A percentile compares a stretch with the other conserved stretches of the same genome.
Conservation (phyloP, 2,888 invertebrate species). For the Meiosimyza platycephala region DNA sequence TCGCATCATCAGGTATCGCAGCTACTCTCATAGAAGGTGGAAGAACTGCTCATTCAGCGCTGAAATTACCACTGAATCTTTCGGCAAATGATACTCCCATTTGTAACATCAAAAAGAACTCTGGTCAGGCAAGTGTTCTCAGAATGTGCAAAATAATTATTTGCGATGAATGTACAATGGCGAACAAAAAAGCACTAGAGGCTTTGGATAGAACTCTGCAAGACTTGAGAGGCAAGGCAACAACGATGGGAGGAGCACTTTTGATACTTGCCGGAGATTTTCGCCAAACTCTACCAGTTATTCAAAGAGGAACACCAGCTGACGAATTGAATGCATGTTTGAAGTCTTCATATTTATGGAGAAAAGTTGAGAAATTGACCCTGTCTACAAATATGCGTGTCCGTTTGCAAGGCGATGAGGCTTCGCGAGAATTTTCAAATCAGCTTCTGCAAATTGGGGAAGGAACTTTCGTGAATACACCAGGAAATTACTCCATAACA, state of each 20-base stretch:
- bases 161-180: constrained; percentile 44
- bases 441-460: too few relatives aligned
- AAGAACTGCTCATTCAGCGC: constrained; percentile 34
- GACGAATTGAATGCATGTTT: too few relatives aligned
- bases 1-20: constrained; percentile 40
- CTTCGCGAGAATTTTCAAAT: not conserved
- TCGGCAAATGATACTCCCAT: too few relatives aligned
- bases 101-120: constrained; percentile 7
- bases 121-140: constrained; percentile 19
- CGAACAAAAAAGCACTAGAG: constrained; percentile 33
- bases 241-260: constrained; percentile 35
- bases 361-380: too few relatives aligned
- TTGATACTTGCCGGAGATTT: constrained; percentile 39
- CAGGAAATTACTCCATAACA: too few relatives aligned
- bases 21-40: constrained; percentile 38
- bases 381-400: too few relatives aligned
- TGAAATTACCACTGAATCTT: constrained; percentile 36
- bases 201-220: constrained; percentile 41
- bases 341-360: constrained; percentile 4
- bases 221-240: constrained; percentile 40
- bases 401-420: not conserved
- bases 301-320: constrained; percentile 16
- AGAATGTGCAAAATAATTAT: constrained; percentile 36
- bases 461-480: too few relatives aligned
- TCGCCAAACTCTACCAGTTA: constrained; percentile 31